A percentile compares a stretch with the other conserved stretches of the same genome.
Conservation (phyloP, 1,140 invertebrate species). For the Planococcus citri region DNA sequence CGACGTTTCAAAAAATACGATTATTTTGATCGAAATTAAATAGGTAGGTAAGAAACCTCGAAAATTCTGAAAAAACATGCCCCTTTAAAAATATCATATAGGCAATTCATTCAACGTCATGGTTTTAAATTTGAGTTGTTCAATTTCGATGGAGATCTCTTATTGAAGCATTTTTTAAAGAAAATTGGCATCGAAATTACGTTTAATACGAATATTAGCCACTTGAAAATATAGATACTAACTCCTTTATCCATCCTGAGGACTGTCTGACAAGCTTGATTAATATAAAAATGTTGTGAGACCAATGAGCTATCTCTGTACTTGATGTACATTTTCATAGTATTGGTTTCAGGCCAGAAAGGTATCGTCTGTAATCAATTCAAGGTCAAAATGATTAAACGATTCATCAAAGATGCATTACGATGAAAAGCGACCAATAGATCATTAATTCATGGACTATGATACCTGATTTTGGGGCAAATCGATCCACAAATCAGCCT, state of each 20-base stretch:
- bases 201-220: neutral
- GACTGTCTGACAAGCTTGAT: slow-evolving; percentile 52
- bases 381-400: slow-evolving; percentile 1
- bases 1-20: no score
- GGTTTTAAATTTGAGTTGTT: no score
- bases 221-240: slow-evolving; percentile 30
- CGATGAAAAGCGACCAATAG: no score
- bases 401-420: no score
- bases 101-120: no score
- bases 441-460: no score
- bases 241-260: slow-evolving; percentile 73
- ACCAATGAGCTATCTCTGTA: slow-evolving; percentile 59
- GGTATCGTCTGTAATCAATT: slow-evolving; percentile 42
- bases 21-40: no score
- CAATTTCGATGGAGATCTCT: neutral
- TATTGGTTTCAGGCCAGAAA: slow-evolving; percentile 70
- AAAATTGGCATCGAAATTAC: neutral
- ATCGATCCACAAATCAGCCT: slow-evolving; percentile 71
- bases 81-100: no score
- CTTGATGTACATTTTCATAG: slow-evolving; percentile 67
- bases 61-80: no score
- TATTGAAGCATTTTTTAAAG: neutral
- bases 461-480: slow-evolving; percentile 49
- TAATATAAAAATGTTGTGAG: slow-evolving; percentile 64
- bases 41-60: no score